Evolutionary conservation across 2,797 vertebrate species (phyloP), one percentile per base, ranked within the genome.

Genomic region (Protosalanx chinensis): DNA sequence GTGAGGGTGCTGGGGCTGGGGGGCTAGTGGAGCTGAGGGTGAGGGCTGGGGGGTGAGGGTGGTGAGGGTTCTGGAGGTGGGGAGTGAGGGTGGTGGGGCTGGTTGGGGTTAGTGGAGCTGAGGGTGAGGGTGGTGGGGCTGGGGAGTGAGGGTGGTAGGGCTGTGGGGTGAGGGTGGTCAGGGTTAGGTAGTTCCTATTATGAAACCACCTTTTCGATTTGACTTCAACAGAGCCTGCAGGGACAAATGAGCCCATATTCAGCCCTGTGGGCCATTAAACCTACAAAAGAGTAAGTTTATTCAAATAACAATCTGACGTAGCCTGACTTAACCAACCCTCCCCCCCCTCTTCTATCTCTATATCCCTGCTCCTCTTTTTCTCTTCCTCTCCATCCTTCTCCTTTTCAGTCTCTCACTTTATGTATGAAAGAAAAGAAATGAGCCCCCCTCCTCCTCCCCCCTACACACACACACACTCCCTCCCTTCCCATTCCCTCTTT

Each of bases 341-440:
- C 35, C 35, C 51, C 23, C 46, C n/a, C 32, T 58, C 16, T 41
- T 20, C 33, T 15, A 56, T 62, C 32, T 51, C 65, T 30, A 63
- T 59, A 1, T 33, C 37, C 29, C 30, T 61, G 41, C 32, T 66
- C 69, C 33, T 72, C 69, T 67, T 60, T 29, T 16, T 70, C 63
- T 72, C 71, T 67, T 60, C 23, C 27, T 70, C 66, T 72, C 71
- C 51, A 56, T 56, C 51, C 51, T 56, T 56, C 51, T 63, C 66
- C 46, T 67, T 69, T 29, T 8, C 51, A 64, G 37, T 77, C 56
- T 56, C 37, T 65, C 35, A 23, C 35, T 64, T 33, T 51, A 57
- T n/a, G 64, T 49, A 61, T 60, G 57, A 49, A 49, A 16, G 35
- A 30, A 35, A 41, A 35, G 32, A 12, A 51, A 41, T 33, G 66